Evolutionary conservation across 2,797 vertebrate genomes (phyloP).

Genomic region (Silurus lanzhouensis): DNA sequence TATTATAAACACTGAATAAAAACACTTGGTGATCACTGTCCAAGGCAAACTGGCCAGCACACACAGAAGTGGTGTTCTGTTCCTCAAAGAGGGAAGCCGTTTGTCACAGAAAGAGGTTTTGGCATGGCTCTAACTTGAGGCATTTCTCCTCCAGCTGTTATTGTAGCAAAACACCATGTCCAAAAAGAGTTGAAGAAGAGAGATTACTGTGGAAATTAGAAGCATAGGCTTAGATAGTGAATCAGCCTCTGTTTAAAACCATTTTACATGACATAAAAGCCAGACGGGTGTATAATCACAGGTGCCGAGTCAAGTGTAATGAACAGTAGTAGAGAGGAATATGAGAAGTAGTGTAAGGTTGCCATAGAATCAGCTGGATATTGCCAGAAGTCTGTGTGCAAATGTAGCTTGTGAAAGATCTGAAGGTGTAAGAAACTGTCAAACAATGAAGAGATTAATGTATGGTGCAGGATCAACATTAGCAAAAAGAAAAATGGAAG

Average conservation of each 20-base stretch:
- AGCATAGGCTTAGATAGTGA: not conserved
- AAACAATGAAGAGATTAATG: constrained; percentile 7
- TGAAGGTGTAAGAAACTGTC: not conserved
- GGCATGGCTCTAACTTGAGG: constrained; percentile 43
- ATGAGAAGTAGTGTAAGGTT: constrained; percentile 5
- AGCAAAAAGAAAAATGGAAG: not conserved
- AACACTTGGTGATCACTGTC: constrained; percentile 6
- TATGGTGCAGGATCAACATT: not conserved
- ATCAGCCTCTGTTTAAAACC: not conserved
- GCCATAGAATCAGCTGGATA: not conserved
- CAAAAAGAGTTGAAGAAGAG: constrained; percentile 38
- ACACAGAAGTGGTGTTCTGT: constrained; percentile 39
- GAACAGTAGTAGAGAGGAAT: constrained; percentile 9
- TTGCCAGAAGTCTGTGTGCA: not conserved
- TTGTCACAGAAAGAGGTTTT: constrained; percentile 50
- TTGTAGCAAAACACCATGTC: constrained; percentile 37
- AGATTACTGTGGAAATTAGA: constrained; percentile 17
- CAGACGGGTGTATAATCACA: not conserved
- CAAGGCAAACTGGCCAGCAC: not conserved
- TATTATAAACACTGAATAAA: not conserved
- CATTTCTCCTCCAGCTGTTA: constrained; percentile 54
- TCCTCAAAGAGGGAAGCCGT: constrained; percentile 31
- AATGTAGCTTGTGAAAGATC: not conserved
- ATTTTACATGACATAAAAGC: not conserved
- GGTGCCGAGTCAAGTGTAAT: constrained; percentile 16